Base-by-base conservation (phyloP, 2,888 invertebrate genomes). In the Encarsia formosa region DNA sequence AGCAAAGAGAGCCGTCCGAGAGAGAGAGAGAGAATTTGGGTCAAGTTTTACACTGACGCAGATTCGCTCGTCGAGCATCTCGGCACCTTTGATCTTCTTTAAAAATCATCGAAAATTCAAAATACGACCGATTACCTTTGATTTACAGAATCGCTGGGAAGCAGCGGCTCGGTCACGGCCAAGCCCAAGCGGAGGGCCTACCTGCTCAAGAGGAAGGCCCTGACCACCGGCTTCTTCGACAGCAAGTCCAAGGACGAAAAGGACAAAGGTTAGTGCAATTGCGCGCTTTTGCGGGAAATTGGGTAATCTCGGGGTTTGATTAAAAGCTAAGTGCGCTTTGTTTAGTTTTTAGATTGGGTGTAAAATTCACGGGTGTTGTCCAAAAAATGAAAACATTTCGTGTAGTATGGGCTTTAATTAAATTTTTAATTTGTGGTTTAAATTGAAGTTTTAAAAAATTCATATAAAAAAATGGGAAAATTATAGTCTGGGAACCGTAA, bases 181-280 rank as follows among this genome's bases (percentile, higher is more conserved):
- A 88, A 87, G 65, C 85, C 87, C 2, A 92, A 92, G 74, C 79
- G 90, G 58, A 80, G 88, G 56, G 84, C 89, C 1, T 83, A 91
- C 70, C 78, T 91, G 56, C 78, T 93, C 59, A 94, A 92, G 75
- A 81, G 89, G 70, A 91, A 92, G 70, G 91, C 93, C 1, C 80
- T 91, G 50, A 93, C 94, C 34, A 91, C 91, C 0, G 86, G 90
- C 51, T 87, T 91, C 76, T 90, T 91, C 70, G 91, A 91, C 72
- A 78, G 85, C 58, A 84, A 84, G 62, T 81, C 84, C 61, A 82
- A 81, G 61, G 87, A 87, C 54, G 88, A 87, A 63, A 79, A 79
- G 63, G 86, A 84, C 60, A 86, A 85, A 76, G 83, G 84, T 82
- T 59, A 73, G 77, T 63, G 6, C n/a, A n/a, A n/a, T n/a, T n/a